phyloP scores from a whole-genome alignment of 2,113 vertebrate species.

The Passer montanus region DNA sequence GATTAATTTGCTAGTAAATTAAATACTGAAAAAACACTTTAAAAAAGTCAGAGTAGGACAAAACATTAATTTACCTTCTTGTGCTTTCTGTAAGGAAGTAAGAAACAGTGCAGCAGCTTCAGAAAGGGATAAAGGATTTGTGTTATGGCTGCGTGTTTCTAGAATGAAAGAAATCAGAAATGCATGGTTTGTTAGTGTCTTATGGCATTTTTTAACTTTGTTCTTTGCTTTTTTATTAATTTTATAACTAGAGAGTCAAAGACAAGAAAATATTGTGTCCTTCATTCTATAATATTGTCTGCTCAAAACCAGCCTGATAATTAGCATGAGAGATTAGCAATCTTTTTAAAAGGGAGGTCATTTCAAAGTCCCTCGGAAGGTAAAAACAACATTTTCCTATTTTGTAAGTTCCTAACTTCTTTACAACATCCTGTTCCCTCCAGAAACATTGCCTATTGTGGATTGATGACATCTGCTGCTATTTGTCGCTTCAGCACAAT shows the following conservation, averaged over 20 bases:
- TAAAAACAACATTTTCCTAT: not conserved
- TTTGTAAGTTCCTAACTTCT: not conserved
- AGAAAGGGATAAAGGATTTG: slow-evolving; percentile 80
- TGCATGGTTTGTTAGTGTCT: not conserved
- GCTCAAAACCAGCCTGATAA: not conserved
- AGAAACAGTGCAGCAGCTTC: slow-evolving; percentile 82
- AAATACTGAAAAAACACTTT: not conserved
- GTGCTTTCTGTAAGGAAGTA: slow-evolving; percentile 78
- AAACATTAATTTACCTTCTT: slow-evolving; percentile 73
- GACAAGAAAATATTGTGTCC: not conserved
- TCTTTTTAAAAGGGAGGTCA: not conserved
- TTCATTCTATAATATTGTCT: not conserved
- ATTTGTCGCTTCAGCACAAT: not conserved
- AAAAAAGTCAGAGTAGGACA: not conserved
- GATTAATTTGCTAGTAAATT: not conserved
- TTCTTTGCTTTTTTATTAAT: not conserved
- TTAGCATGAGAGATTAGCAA: not conserved
- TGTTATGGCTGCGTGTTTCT: slow-evolving; percentile 87
- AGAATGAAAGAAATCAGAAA: slow-evolving; percentile 7
- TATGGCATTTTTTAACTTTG: not conserved
- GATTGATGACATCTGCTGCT: not conserved
- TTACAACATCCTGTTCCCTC: not conserved
- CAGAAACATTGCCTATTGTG: not conserved
- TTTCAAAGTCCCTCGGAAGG: not conserved
- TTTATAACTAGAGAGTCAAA: not conserved